Conservation (phyloP, 2,113 vertebrate genomes). For the Urocitellus parryii region DNA sequence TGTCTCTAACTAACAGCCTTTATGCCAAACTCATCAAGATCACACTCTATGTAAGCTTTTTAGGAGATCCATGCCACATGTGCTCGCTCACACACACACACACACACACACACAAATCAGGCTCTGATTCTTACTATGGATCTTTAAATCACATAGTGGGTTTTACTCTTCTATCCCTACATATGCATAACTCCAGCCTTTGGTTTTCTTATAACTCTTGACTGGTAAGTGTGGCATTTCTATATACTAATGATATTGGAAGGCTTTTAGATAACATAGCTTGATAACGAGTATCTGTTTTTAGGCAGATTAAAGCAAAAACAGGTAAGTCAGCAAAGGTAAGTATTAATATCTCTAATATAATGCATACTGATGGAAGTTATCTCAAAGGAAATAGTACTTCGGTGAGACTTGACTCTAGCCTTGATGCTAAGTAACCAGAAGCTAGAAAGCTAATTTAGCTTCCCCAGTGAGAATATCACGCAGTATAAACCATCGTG, state of each 20-base stretch:
- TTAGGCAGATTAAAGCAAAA: conserved; percentile 36
- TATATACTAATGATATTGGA: not conserved
- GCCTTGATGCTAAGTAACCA: not conserved
- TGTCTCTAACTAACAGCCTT: conserved; percentile 5
- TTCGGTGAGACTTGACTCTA: not conserved
- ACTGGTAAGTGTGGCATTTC: not conserved
- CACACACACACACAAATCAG: not conserved
- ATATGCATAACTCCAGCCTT: not conserved
- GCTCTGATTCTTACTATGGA: not conserved
- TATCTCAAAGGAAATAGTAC: conserved; percentile 19
- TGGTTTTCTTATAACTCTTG: conserved; percentile 8
- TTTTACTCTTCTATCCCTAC: conserved; percentile 50
- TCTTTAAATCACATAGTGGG: not conserved
- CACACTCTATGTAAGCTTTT: not conserved
- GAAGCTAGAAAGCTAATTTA: not conserved
- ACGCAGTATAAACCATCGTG: not conserved
- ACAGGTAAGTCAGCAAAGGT: conserved; percentile 37
- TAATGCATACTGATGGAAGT: not conserved
- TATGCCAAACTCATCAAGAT: not conserved
- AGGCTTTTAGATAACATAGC: not conserved
- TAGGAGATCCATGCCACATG: not conserved
- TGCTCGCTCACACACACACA: not conserved
- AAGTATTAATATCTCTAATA: conserved; percentile 4
- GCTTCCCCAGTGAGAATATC: not conserved
- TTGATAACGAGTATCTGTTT: conserved; percentile 30